Base-by-base conservation (phyloP, 1,140 invertebrate genomes). In the Lasioglossum baleicum region DNA sequence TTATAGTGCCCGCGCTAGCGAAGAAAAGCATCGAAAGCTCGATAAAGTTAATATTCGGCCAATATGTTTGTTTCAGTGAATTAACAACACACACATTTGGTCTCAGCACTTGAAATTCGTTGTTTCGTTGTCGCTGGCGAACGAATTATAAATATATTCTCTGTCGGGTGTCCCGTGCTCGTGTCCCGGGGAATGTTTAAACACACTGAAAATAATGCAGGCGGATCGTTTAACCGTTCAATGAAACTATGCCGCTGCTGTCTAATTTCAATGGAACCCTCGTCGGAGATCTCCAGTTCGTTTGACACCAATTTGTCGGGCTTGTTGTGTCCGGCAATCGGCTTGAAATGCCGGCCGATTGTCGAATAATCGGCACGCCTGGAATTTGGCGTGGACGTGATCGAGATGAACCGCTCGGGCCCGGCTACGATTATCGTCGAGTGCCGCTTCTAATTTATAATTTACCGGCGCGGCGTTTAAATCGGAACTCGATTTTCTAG, bases 341-440 rank as follows among this genome's bases (percentile, higher is more conserved):
- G 70, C 77, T 80, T 80, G 77, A 80, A 78, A 78, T 78, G 76
- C 76, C 76, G 35, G 17, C 22, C 76, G 76, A 78, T 78, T 78
- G 76, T 72, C 22, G 69, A 78, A 72, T 78, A 78, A 78, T 78
- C 76, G 69, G 56, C 20, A 20, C 42, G 42, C 40, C 68, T 20
- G 56, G 75, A 61, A 48, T 61, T 70, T n/a, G 42, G 53, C 53
- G 20, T 11, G 69, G 17, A 78, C 76, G 76, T 78, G 76, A 72
- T 78, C 76, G 68, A 65, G 69, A 72, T 65, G 76, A 53, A 56
- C 60, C 26, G 20, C 2, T n/a, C 20, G 1, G 15, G 17, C 17
- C 35, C 20, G 44, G 48, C 0, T 7, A 3, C 60, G 68, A 78
- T 78, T 71, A 72, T 65, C 48, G 17, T 44, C 48, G 69, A 78